These are phyloP conservation scores for Numida meleagris DNA, from an alignment of 2,113 vertebrate species.

Conservation along the genomic window DNA sequence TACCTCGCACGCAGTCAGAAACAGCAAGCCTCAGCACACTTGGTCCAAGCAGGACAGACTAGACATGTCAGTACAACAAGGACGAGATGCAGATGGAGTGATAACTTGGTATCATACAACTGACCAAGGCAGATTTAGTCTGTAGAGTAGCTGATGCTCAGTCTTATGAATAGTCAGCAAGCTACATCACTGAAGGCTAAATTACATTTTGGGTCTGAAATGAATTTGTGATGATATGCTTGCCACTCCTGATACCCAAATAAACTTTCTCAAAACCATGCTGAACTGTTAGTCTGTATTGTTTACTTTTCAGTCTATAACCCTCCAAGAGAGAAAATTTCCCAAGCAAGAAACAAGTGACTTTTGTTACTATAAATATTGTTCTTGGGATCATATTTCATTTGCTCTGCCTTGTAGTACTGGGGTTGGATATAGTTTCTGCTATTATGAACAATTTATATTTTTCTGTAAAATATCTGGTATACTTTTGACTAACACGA, in stretches of 20 bases:
- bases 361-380: not conserved
- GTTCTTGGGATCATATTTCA: too few species aligned
- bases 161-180: not conserved
- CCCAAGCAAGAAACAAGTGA: not conserved
- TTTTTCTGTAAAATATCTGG: not conserved
- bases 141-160: accelerated
- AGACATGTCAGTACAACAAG: not conserved
- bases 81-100: accelerated
- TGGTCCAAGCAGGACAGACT: not conserved
- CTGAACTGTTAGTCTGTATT: not conserved
- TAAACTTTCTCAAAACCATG: not conserved
- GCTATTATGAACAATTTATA: not conserved
- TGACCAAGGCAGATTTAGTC: not conserved
- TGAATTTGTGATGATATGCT: not conserved
- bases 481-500: not conserved
- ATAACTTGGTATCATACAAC: not conserved
- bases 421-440: too few species aligned
- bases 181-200: not conserved
- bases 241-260: not conserved
- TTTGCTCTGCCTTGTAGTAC: not conserved
- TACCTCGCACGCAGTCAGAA: not conserved
- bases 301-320: not conserved
- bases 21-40: not conserved
- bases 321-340: not conserved
- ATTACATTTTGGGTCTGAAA: not conserved